These are phyloP conservation scores for Agrotis exclamationis DNA, from an alignment of 2,888 invertebrate genomes.

Conservation along the genomic window DNA sequence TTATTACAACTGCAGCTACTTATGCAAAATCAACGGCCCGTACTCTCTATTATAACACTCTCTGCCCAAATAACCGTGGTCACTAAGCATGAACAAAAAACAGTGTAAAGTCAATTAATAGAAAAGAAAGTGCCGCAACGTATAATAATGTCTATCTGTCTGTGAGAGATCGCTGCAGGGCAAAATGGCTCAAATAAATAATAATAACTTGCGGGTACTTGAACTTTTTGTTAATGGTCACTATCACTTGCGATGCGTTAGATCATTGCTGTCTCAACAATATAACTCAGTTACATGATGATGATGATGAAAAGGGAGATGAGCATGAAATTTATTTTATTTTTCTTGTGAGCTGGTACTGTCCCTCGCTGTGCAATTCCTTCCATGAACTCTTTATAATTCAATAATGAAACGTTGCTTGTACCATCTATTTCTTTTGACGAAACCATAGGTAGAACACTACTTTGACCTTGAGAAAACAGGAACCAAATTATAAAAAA, in stretches of 20 bases:
- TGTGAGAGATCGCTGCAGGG: slow-evolving; percentile 61
- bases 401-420: no score
- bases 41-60: slow-evolving; percentile 20
- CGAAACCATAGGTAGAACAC: no score
- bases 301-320: background rate
- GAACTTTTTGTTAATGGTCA: slow-evolving; percentile 44
- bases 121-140: slow-evolving; percentile 70
- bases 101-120: slow-evolving; percentile 66
- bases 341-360: no score
- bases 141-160: slow-evolving; percentile 52
- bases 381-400: no score
- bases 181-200: slow-evolving; percentile 35
- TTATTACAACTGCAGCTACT: background rate
- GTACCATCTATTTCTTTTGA: no score
- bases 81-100: slow-evolving; percentile 67
- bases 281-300: background rate
- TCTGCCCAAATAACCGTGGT: slow-evolving; percentile 46
- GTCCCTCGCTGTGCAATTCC: no score
- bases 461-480: background rate
- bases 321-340: no score
- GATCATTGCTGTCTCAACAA: slow-evolving; percentile 18
- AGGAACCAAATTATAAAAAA: background rate
- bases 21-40: slow-evolving; percentile 15
- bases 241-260: slow-evolving; percentile 43
- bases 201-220: slow-evolving; percentile 35